Evolutionary conservation across 2,113 vertebrate genomes (phyloP).

Genomic region (Ophiodon elongatus): DNA sequence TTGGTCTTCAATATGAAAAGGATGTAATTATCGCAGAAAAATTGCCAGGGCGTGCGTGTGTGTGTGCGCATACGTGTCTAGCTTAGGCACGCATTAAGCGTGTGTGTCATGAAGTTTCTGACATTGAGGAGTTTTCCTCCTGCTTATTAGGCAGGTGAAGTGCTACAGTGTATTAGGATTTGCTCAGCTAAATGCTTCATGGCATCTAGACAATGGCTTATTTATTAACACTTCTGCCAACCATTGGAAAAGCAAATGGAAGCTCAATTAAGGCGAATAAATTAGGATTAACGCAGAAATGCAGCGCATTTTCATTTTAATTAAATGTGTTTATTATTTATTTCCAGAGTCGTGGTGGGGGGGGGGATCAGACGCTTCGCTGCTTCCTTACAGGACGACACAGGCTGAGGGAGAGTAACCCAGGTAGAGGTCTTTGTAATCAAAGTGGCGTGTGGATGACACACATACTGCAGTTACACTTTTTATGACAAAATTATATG

Average conservation of each 20-base stretch:
- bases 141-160: slow-evolving; percentile 76
- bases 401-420: slow-evolving; percentile 24
- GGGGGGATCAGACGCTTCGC: slow-evolving; percentile 45
- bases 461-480: slow-evolving; percentile 22
- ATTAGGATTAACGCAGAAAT: slow-evolving; percentile 85
- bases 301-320: slow-evolving; percentile 82
- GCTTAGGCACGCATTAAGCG: background rate
- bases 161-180: slow-evolving; percentile 73
- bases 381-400: slow-evolving; percentile 50
- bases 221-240: slow-evolving; percentile 80
- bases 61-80: slow-evolving; percentile 5
- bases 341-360: slow-evolving; percentile 62
- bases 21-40: slow-evolving; percentile 67
- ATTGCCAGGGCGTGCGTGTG: slow-evolving; percentile 13
- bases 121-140: slow-evolving; percentile 67
- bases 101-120: slow-evolving; percentile 47
- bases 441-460: slow-evolving; percentile 14
- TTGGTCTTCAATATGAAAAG: slow-evolving; percentile 55
- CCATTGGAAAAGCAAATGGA: slow-evolving; percentile 78
- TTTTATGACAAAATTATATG: slow-evolving; percentile 54
- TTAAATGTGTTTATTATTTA: slow-evolving; percentile 86
- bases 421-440: slow-evolving; percentile 28
- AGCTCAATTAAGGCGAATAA: slow-evolving; percentile 83
- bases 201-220: slow-evolving; percentile 78
- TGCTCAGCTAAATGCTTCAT: slow-evolving; percentile 78